Conservation (phyloP, 1,140 invertebrate species). For the Helicorthomorpha holstii region DNA sequence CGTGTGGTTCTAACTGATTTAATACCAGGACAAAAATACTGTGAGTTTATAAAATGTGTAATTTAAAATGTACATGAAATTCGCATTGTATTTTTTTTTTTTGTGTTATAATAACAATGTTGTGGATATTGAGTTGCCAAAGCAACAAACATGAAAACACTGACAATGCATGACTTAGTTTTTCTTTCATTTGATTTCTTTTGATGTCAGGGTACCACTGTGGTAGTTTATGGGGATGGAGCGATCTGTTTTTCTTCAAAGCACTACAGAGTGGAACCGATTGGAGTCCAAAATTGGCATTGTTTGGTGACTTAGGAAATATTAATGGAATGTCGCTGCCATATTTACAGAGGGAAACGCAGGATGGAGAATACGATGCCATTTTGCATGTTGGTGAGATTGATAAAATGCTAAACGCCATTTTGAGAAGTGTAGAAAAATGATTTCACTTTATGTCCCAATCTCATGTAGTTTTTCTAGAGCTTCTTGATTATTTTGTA, state of each 20-base stretch:
- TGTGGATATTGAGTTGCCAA: too few relatives aligned
- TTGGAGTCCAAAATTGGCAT: constrained; percentile 62
- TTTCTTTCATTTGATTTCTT: not conserved
- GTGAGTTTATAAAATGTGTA: constrained; percentile 28
- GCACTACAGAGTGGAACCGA: constrained; percentile 38
- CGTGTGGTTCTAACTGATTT: constrained; percentile 41
- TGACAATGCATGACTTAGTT: not conserved
- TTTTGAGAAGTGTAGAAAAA: not conserved
- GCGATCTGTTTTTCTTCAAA: constrained; percentile 51
- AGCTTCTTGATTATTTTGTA: too few relatives aligned
- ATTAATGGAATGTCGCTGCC: constrained; percentile 65
- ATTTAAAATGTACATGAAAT: not conserved
- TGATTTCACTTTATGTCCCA: not conserved
- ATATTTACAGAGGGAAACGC: constrained; percentile 59
- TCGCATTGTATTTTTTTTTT: not conserved
- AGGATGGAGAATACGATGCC: constrained; percentile 62
- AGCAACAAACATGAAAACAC: too few relatives aligned
- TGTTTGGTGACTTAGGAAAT: constrained; percentile 85
- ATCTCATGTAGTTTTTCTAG: constrained; percentile 3
- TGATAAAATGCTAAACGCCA: not conserved
- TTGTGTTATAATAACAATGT: not conserved
- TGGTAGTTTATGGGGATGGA: constrained; percentile 63
- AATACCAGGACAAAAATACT: constrained; percentile 39
- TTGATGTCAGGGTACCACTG: constrained; percentile 52
- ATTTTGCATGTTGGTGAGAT: constrained; percentile 67